Evolutionary conservation across 2,888 invertebrate species (phyloP), one percentile per base, ranked within the genome.

Genomic region (Hipparchia sbordonii): DNA sequence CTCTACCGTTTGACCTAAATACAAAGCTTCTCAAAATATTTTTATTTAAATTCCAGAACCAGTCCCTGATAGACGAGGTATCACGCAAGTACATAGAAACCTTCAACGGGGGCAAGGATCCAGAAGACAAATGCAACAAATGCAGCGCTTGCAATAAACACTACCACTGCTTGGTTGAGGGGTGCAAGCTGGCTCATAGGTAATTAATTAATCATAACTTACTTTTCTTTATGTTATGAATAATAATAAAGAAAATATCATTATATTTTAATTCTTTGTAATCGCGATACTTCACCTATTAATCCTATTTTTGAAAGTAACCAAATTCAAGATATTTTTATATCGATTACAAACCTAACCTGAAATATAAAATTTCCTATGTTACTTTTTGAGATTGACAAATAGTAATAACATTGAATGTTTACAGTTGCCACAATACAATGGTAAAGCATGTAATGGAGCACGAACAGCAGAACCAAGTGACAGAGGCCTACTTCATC

Each of bases 401-500:
- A 33, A 9, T 33, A 13, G 57, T 56, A 51, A 23, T 3, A 23
- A 65, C 10, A 65, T 65, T 51, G 2, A 6, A 2, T 59, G 5
- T 4, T 80, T 80, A 12, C 85, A 95, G 95, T 80, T 95, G 95
- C 78, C 95, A 95, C 82, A 95, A 94, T 60, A 96, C 97, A 8
- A 97, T 98, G 79, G 94, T 97, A 77, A 98, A 98, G 80, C 98
- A 98, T 83, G 96, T 97, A 0, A 95, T 97, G 86, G 97, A 97
- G 79, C 98, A 98, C 86, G 98, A 98, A 82, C 96, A 97, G 73
- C 98, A 98, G 87, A 97, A 97, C 83, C 96, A 97, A 80, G 96
- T 98, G 69, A 97, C 97, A 0, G 97, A 97, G 39, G 96, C 96
- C 2, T 96, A 96, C 83, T 97, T 96, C 85, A 95, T 95, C 85